Conservation (phyloP, 2,113 vertebrate species). For the Rhipidura dahli region DNA sequence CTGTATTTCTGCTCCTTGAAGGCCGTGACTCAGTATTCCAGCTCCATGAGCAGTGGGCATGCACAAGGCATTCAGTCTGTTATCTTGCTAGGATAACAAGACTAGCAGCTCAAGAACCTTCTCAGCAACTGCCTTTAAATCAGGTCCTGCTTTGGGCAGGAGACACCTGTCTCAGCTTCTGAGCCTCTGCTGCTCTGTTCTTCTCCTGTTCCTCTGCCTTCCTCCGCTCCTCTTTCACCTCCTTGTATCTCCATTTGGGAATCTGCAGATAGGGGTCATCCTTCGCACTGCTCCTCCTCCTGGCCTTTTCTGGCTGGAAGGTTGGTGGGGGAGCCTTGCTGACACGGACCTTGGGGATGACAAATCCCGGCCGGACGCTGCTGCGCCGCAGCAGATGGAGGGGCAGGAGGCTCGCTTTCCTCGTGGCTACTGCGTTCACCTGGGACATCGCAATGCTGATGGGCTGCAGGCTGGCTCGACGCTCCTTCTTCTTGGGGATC, state of each 20-base stretch:
- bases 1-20: not conserved
- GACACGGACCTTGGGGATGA: slow-evolving; percentile 87
- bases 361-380: slow-evolving; percentile 86
- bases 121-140: not conserved
- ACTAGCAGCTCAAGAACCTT: not conserved
- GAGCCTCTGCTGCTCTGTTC: slow-evolving; percentile 73
- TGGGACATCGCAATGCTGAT: not conserved
- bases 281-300: slow-evolving; percentile 75
- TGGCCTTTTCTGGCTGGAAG: slow-evolving; percentile 79
- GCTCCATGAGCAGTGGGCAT: not conserved
- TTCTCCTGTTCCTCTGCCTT: slow-evolving; percentile 87
- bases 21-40: not conserved
- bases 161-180: slow-evolving; percentile 64
- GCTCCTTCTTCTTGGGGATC: slow-evolving; percentile 71
- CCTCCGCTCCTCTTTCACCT: slow-evolving; percentile 87
- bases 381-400: slow-evolving; percentile 82
- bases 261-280: slow-evolving; percentile 84
- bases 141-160: slow-evolving; percentile 69
- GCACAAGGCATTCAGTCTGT: not conserved
- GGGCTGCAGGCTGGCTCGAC: slow-evolving; percentile 77
- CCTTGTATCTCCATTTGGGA: slow-evolving; percentile 96
- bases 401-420: slow-evolving; percentile 84
- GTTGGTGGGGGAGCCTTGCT: slow-evolving; percentile 84
- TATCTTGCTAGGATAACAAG: not conserved
- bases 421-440: slow-evolving; percentile 3